Conservation (phyloP, 2,113 vertebrate species). For the Alectura lathami region DNA sequence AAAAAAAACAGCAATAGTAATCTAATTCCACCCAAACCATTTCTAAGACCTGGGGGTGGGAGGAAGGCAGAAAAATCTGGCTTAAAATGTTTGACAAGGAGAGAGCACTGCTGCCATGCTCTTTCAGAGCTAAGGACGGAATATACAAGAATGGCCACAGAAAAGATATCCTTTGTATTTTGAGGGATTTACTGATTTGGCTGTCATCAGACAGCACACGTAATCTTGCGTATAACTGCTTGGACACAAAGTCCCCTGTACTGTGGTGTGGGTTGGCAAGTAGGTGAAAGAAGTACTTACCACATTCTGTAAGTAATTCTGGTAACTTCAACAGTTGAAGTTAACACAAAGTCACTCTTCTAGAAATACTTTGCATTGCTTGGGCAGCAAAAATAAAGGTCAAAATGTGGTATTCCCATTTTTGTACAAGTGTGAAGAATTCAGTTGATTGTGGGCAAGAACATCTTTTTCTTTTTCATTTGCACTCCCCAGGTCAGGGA, state of each 20-base stretch:
- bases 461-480: not conserved
- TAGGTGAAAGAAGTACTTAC: not conserved
- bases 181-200: conserved; percentile 16
- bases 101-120: accelerated
- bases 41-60: no score
- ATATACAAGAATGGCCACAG: not conserved
- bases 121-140: not conserved
- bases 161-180: not conserved
- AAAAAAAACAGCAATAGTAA: conserved; percentile 4
- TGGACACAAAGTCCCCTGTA: not conserved
- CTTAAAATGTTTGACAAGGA: not conserved
- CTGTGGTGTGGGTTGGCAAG: not conserved
- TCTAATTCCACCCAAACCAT: not conserved
- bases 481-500: not conserved
- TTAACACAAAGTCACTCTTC: not conserved
- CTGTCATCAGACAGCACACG: not conserved
- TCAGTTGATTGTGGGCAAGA: not conserved
- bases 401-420: not conserved
- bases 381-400: not conserved
- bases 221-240: not conserved
- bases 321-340: not conserved
- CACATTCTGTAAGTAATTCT: not conserved
- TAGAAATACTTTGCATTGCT: not conserved
- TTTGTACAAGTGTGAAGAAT: not conserved
- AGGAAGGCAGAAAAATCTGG: not conserved